Evolutionary conservation across 2,113 vertebrate species (phyloP), one percentile per base, ranked within the genome.

Genomic region (Siphamia tubifer): DNA sequence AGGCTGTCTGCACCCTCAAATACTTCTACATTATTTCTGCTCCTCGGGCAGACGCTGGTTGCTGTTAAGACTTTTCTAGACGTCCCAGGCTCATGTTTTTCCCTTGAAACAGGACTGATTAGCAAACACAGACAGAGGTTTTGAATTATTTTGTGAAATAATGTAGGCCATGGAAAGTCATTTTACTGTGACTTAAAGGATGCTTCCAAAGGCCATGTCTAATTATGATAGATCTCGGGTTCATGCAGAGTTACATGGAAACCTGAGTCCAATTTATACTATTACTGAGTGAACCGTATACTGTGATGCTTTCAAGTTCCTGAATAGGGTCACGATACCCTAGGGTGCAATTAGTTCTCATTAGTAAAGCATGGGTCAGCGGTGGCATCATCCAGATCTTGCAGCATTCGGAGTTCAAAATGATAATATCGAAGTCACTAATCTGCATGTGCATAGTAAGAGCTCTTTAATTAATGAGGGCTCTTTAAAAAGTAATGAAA

Each of bases 301-400:
- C n/a, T 56, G 58, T 52, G 17, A 47, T 17, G 35, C 38, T 60
- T n/a, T 1, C 34, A 40, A 20, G 51, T 48, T 56, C 43, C 4
- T 27, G 17, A 63, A 71, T 53, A 49, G 40, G 70, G 66, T 53
- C 40, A 58, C 24, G 34, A 25, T 54, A 19, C 70, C 45, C 1
- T 16, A 7, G 49, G 66, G 45, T 35, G 25, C 53, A 70, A 63
- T 79, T 63, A 68, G 55, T 57, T 51, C 45, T 74, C 34, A 63
- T 78, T 74, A 78, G 40, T 6, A 16, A 67, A 32, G 34, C 28
- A 54, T 10, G 15, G 45, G 27, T 74, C 53, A 55, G 34, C 40
- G 27, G 53, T 61, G 64, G 47, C 61, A 58, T 48, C 66, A 34
- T 17, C 13, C 45, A 44, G 11, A 74, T 19, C 23, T 43, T 34